These are phyloP conservation scores for Nycticryphes semicollaris DNA, from an alignment of 2,113 vertebrate species.

Conservation along the genomic window DNA sequence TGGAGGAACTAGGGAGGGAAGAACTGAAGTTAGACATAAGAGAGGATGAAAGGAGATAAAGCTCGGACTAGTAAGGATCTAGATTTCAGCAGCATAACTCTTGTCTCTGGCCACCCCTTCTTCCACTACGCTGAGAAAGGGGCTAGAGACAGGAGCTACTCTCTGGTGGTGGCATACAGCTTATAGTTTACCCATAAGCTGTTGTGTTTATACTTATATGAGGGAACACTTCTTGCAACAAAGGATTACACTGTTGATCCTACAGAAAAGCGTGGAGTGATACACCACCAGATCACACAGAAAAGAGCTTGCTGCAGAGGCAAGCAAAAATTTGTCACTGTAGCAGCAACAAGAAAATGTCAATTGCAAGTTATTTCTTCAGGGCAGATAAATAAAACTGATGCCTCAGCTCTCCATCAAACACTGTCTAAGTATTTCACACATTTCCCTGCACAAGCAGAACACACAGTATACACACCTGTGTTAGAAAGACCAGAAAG, in stretches of 20 bases:
- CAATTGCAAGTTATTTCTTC: not conserved
- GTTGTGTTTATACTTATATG: not conserved
- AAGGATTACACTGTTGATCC: not conserved
- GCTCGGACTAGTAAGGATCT: not conserved
- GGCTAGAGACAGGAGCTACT: not conserved
- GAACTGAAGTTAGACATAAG: not conserved
- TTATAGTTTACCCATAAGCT: not conserved
- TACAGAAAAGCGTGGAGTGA: fast-evolving
- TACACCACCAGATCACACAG: not conserved
- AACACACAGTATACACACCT: not conserved
- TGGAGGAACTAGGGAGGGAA: not conserved
- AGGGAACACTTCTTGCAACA: not conserved
- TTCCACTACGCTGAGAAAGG: not conserved
- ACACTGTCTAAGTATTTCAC: not conserved
- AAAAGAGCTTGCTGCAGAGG: not conserved
- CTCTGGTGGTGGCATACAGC: too few relatives aligned
- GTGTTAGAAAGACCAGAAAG: fast-evolving
- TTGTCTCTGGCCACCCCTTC: not conserved
- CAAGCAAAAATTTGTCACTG: not conserved
- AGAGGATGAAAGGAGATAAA: not conserved
- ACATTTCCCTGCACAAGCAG: not conserved
- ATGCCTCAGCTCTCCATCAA: not conserved
- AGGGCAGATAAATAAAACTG: not conserved
- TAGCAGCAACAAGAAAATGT: not conserved
- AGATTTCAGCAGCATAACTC: not conserved